Conservation (phyloP, 2,113 vertebrate genomes). For the Peromyscus californicus region DNA sequence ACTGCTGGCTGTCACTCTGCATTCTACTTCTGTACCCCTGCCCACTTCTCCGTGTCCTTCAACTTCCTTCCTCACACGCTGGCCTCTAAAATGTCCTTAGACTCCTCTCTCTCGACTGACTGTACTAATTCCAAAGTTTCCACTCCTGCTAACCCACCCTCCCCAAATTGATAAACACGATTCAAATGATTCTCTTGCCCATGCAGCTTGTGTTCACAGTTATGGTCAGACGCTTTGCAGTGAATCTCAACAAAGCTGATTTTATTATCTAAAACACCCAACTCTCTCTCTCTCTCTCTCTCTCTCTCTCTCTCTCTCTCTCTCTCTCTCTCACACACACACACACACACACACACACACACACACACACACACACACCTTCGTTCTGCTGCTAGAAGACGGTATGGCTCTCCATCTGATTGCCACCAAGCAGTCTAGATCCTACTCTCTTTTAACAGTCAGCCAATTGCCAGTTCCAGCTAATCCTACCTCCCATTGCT, state of each 20-base stretch:
- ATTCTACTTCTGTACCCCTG: background rate
- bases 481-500: background rate
- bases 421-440: background rate
- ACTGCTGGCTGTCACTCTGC: background rate
- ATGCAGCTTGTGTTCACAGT: background rate
- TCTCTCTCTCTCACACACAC: background rate
- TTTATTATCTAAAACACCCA: background rate
- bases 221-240: background rate
- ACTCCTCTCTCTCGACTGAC: background rate
- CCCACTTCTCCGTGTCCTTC: background rate
- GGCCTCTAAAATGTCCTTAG: background rate
- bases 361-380: background rate
- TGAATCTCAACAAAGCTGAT: background rate
- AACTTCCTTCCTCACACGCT: background rate
- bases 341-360: background rate
- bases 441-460: background rate
- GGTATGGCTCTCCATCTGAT: background rate
- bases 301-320: background rate
- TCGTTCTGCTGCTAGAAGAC: background rate
- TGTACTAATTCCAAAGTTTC: background rate
- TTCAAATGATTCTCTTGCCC: background rate
- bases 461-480: background rate
- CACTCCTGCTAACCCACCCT: background rate
- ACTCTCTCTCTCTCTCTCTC: background rate
- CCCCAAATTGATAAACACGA: background rate